Evolutionary conservation across 1,140 invertebrate genomes (phyloP).

Genomic region (Apis mellifera): DNA sequence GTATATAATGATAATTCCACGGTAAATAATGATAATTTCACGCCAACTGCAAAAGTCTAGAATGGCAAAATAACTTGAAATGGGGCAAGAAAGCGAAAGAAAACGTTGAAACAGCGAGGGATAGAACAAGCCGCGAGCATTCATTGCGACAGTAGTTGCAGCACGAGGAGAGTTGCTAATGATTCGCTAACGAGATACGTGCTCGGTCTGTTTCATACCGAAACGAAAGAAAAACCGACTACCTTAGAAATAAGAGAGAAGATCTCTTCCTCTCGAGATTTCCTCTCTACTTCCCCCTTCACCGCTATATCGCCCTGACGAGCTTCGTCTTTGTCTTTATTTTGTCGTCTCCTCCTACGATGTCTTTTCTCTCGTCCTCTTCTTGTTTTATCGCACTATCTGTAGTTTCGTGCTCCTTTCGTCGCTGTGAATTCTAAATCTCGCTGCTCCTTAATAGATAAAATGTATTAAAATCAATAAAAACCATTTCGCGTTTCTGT

Average conservation of each 20-base stretch:
- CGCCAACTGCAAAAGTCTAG: neutral
- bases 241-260: conserved; percentile 40
- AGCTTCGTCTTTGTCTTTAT: conserved; percentile 24
- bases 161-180: conserved; percentile 70
- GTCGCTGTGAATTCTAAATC: too few relatives aligned
- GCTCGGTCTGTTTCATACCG: conserved; percentile 61
- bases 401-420: conserved; percentile 8
- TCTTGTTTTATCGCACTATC: neutral
- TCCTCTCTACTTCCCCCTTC: conserved; percentile 1
- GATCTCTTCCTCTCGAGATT: conserved; percentile 48
- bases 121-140: conserved; percentile 35
- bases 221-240: conserved; percentile 49
- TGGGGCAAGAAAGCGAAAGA: neutral
- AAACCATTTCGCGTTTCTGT: too few relatives aligned
- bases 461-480: too few relatives aligned
- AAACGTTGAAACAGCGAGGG: neutral
- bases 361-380: conserved; percentile 3
- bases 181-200: conserved; percentile 75
- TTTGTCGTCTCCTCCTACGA: neutral
- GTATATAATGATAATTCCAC: neutral
- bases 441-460: too few relatives aligned
- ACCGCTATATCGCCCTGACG: conserved; percentile 11
- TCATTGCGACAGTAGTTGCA: conserved; percentile 47
- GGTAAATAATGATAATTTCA: neutral
- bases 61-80: conserved; percentile 14